Conservation (phyloP, 2,797 vertebrate species). For the Chaunax sp. region DNA sequence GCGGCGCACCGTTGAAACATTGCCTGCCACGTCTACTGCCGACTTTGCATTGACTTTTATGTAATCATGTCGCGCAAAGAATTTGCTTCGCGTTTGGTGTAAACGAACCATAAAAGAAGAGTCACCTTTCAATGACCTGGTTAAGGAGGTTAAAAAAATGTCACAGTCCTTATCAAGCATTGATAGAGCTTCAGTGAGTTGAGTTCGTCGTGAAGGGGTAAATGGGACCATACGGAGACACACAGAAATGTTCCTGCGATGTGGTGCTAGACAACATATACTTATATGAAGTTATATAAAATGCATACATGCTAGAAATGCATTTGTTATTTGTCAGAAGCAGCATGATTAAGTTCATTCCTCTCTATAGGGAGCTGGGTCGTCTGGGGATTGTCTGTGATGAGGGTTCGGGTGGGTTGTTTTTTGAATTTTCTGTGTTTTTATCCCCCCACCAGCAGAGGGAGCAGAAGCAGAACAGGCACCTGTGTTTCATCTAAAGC, state of each 20-base stretch:
- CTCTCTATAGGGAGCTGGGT: constrained; percentile 72
- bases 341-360: constrained; percentile 81
- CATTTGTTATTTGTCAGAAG: constrained; percentile 83
- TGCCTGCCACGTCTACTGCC: too few relatives aligned
- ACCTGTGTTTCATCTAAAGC: constrained; percentile 84
- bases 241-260: constrained; percentile 47
- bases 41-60: too few relatives aligned
- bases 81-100: too few relatives aligned
- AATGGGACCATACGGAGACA: constrained; percentile 41
- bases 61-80: too few relatives aligned
- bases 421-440: constrained; percentile 56
- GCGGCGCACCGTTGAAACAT: too few relatives aligned
- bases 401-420: constrained; percentile 47
- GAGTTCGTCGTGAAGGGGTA: constrained; percentile 37
- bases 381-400: constrained; percentile 80
- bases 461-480: constrained; percentile 82
- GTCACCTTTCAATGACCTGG: constrained; percentile 17
- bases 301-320: constrained; percentile 82
- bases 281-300: constrained; percentile 71
- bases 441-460: constrained; percentile 77
- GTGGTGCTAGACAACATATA: constrained; percentile 55
- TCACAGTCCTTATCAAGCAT: constrained; percentile 13
- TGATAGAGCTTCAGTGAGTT: constrained; percentile 27
- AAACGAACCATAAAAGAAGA: constrained; percentile 2
- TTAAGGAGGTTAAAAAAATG: constrained; percentile 33